phyloP scores from a whole-genome alignment of 2,888 invertebrate genomes.

The Latrodectus hesperus region DNA sequence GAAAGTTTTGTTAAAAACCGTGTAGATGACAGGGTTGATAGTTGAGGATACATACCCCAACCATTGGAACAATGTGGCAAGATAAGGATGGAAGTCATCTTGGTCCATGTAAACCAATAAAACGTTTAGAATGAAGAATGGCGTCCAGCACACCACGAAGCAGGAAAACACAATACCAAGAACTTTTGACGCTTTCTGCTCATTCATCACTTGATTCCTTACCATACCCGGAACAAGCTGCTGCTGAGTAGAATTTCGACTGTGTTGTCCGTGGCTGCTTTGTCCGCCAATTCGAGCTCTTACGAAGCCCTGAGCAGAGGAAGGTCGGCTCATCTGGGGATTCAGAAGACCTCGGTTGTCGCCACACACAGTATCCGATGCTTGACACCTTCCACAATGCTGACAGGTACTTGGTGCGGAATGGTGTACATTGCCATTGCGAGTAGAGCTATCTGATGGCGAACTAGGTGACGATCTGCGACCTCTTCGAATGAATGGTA shows the following conservation, averaged over 20 bases:
- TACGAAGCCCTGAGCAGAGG: constrained; percentile 34
- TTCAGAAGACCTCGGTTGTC: constrained; percentile 34
- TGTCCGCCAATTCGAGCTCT: constrained; percentile 41
- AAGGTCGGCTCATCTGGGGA: constrained; percentile 10
- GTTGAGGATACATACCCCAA: constrained; percentile 94
- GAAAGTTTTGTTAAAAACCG: constrained; percentile 95
- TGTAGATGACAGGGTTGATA: constrained; percentile 96
- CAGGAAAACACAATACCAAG: constrained; percentile 95
- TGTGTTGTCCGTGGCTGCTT: constrained; percentile 45
- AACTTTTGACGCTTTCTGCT: constrained; percentile 97
- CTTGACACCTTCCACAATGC: constrained; percentile 56
- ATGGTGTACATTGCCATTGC: constrained; percentile 45
- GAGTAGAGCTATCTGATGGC: constrained; percentile 29
- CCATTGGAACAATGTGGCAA: constrained; percentile 92
- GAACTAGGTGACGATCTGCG: constrained; percentile 32
- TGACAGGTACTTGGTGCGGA: constrained; percentile 42
- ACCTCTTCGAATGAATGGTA: constrained; percentile 64
- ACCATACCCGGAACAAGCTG: constrained; percentile 67
- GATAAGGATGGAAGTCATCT: constrained; percentile 82
- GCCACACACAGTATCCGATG: constrained; percentile 22
- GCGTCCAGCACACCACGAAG: constrained; percentile 96
- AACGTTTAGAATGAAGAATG: constrained; percentile 92
- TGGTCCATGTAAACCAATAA: constrained; percentile 88
- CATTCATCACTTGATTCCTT: constrained; percentile 83
- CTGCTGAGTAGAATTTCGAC: constrained; percentile 35